Percentiles rank a stretch among this genome's conserved stretches.
Conservation (phyloP, 2,888 invertebrate species). For the Saturnia pavonia region DNA sequence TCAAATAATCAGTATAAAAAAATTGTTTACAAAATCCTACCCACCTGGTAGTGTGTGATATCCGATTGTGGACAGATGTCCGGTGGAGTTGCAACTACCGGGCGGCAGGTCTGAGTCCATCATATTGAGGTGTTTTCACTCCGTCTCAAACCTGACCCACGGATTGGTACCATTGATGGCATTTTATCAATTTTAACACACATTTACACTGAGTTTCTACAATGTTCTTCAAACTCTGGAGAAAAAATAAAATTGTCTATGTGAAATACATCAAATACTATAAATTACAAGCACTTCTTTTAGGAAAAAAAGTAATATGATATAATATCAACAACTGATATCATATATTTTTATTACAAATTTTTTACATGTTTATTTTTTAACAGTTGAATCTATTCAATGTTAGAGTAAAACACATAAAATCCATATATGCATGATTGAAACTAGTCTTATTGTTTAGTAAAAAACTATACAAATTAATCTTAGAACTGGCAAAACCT, state of each 20-base stretch:
- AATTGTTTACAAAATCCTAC: constrained; percentile 24
- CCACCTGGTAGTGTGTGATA: constrained; percentile 72
- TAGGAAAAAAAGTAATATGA: not conserved
- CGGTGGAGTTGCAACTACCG: constrained; percentile 78
- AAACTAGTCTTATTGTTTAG: not conserved
- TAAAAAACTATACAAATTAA: not conserved
- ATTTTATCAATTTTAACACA: constrained; percentile 46
- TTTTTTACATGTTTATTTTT: not conserved
- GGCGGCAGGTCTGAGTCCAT: constrained; percentile 78
- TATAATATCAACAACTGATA: not conserved
- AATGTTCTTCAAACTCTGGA: constrained; percentile 16
- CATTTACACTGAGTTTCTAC: constrained; percentile 39
- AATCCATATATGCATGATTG: not conserved
- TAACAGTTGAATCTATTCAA: not conserved
- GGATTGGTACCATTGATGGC: constrained; percentile 41
- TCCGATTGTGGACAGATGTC: constrained; percentile 78
- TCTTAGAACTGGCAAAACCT: not conserved
- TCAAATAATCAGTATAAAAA: not conserved
- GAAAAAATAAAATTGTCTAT: not conserved
- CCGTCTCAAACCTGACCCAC: constrained; percentile 39
- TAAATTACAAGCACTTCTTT: not conserved
- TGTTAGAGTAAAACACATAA: not conserved
- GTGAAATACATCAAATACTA: not conserved
- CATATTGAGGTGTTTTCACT: constrained; percentile 55
- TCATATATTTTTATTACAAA: not conserved